Evolutionary conservation across 2,888 invertebrate genomes (phyloP).

Genomic region (Tetrapedia diversipes): DNA sequence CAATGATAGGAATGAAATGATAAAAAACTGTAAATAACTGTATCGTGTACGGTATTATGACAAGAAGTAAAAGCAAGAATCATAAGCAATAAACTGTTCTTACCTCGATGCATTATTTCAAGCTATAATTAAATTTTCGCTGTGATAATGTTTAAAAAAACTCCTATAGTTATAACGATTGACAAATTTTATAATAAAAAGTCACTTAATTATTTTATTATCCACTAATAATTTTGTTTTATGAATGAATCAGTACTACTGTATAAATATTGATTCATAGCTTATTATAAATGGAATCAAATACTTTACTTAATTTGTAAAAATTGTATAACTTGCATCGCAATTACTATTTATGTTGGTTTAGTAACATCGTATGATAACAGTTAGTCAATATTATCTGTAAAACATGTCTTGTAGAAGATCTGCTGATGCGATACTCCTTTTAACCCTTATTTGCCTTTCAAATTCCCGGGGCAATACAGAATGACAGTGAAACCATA

Average conservation of each 20-base stretch:
- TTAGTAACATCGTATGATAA: conserved; percentile 21
- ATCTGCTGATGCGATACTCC: conserved; percentile 2
- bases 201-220: conserved; percentile 11
- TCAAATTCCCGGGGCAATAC: conserved; percentile 24
- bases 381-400: conserved; percentile 9
- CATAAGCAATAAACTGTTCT: conserved; percentile 16
- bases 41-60: conserved; percentile 48
- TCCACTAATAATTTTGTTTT: conserved; percentile 9
- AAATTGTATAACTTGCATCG: background rate
- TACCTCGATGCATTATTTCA: conserved; percentile 49
- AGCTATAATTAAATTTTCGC: background rate
- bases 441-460: conserved; percentile 49
- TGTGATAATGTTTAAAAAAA: conserved; percentile 2
- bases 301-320: background rate
- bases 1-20: conserved; percentile 30
- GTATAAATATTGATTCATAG: conserved; percentile 5
- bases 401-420: conserved; percentile 7
- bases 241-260: background rate
- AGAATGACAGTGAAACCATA: background rate
- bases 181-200: conserved; percentile 4
- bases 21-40: conserved; percentile 56
- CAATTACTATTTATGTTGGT: conserved; percentile 11
- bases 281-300: background rate
- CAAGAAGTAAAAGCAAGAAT: conserved; percentile 1
- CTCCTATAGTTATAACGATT: background rate